phyloP scores from a whole-genome alignment of 2,888 invertebrate species.

The Platyscelio sp. region DNA sequence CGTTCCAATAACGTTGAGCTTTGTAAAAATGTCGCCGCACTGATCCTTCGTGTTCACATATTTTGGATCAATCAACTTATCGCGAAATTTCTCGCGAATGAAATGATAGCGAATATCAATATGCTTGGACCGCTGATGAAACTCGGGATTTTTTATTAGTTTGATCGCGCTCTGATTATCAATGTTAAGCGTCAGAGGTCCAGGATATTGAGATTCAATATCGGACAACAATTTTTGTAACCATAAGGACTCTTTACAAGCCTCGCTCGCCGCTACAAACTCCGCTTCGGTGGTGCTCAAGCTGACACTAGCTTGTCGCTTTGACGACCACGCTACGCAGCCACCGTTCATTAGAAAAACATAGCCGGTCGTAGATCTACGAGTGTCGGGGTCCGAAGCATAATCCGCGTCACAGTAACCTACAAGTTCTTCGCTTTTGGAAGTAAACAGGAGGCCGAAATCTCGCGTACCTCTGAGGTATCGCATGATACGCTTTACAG shows the following conservation, averaged over 20 bases:
- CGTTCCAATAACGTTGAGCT: too few species aligned
- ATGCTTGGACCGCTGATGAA: conserved; percentile 73
- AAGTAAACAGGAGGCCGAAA: conserved; percentile 49
- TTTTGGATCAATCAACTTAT: not conserved
- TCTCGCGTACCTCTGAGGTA: conserved; percentile 45
- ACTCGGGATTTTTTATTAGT: conserved; percentile 72
- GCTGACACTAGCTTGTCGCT: conserved; percentile 26
- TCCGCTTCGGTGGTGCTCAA: conserved; percentile 74
- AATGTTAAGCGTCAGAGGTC: conserved; percentile 56
- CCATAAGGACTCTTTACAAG: conserved; percentile 71
- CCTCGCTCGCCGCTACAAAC: conserved; percentile 74
- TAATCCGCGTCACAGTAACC: conserved; percentile 68
- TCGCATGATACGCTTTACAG: conserved; percentile 50
- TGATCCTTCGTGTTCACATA: not conserved
- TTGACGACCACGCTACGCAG: conserved; percentile 39
- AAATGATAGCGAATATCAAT: conserved; percentile 47
- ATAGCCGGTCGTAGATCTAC: conserved; percentile 73
- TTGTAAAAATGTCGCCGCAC: too few species aligned
- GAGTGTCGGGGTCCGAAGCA: conserved; percentile 61
- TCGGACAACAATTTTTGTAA: conserved; percentile 17
- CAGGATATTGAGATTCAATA: not conserved
- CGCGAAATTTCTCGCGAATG: not conserved
- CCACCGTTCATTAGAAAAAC: conserved; percentile 33
- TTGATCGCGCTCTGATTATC: conserved; percentile 70
- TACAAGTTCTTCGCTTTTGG: not conserved